These are phyloP conservation scores for Melanostoma mellinum DNA, from an alignment of 2,888 invertebrate genomes.

Conservation along the genomic window DNA sequence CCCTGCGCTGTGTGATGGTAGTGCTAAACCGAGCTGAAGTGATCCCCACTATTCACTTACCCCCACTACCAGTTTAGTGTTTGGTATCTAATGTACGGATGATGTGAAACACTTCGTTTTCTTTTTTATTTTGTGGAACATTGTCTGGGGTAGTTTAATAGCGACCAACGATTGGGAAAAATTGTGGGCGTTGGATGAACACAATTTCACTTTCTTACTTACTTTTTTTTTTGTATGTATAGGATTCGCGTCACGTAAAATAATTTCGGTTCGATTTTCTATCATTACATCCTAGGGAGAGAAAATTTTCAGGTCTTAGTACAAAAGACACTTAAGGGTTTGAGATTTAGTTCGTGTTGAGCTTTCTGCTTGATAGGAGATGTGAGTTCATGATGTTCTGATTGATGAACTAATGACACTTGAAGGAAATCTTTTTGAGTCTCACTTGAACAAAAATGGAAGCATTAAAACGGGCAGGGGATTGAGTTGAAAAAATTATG, in stretches of 20 bases:
- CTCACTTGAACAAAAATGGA: neutral
- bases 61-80: neutral
- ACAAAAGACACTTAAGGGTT: slow-evolving; percentile 36
- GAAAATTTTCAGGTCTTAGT: slow-evolving; percentile 40
- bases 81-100: too few species aligned
- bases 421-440: neutral
- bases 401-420: slow-evolving; percentile 46
- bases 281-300: slow-evolving; percentile 24
- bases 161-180: slow-evolving; percentile 1
- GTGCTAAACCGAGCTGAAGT: slow-evolving; percentile 25
- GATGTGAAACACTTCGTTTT: too few species aligned
- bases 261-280: slow-evolving; percentile 48
- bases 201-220: slow-evolving; percentile 9
- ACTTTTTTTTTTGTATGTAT: neutral
- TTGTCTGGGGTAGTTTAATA: too few species aligned
- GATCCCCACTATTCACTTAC: slow-evolving; percentile 39
- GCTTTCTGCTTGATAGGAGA: neutral
- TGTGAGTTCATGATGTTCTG: neutral
- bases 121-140: too few species aligned
- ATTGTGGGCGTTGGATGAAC: slow-evolving; percentile 20
- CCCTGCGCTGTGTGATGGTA: neutral
- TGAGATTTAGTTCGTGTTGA: neutral
- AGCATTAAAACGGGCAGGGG: too few species aligned
- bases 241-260: slow-evolving; percentile 59
- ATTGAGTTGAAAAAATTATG: too few species aligned